These are phyloP conservation scores for Agonopterix arenella DNA, from an alignment of 2,888 invertebrate species.

Conservation along the genomic window DNA sequence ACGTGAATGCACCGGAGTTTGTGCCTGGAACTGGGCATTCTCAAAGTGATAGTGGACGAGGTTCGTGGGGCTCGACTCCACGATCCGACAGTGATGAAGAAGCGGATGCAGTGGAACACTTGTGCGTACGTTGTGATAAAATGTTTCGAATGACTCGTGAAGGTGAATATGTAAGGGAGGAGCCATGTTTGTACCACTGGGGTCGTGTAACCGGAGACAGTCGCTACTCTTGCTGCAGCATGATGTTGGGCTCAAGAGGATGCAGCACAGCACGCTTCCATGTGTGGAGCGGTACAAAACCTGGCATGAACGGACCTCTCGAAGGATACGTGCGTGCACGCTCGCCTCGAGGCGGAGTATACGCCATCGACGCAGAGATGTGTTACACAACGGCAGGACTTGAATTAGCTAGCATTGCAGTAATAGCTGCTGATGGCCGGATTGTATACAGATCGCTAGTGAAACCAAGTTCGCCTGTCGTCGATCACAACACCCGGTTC, in stretches of 20 bases:
- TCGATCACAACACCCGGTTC: constrained; percentile 97
- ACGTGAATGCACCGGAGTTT: constrained; percentile 83
- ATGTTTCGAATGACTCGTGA: constrained; percentile 82
- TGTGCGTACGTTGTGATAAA: constrained; percentile 84
- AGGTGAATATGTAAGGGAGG: constrained; percentile 83
- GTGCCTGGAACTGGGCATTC: constrained; percentile 67
- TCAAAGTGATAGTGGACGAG: constrained; percentile 73
- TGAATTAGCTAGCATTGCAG: constrained; percentile 92
- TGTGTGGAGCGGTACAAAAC: constrained; percentile 85
- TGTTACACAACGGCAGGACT: constrained; percentile 92
- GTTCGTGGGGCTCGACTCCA: constrained; percentile 73
- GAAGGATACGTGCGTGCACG: constrained; percentile 80
- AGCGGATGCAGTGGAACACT: constrained; percentile 75
- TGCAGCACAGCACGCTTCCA: constrained; percentile 82
- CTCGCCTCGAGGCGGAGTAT: constrained; percentile 77
- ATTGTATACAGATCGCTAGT: constrained; percentile 91
- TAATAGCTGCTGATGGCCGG: constrained; percentile 84
- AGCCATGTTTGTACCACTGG: constrained; percentile 92
- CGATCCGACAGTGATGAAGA: constrained; percentile 76
- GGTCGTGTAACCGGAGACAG: constrained; percentile 82
- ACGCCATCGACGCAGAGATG: constrained; percentile 98
- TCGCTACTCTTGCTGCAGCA: constrained; percentile 81
- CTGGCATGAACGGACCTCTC: constrained; percentile 85
- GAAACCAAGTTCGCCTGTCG: constrained; percentile 86
- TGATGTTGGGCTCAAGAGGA: constrained; percentile 70